Conservation (phyloP, 1,140 invertebrate genomes). For the Neotoxoptera formosana region DNA sequence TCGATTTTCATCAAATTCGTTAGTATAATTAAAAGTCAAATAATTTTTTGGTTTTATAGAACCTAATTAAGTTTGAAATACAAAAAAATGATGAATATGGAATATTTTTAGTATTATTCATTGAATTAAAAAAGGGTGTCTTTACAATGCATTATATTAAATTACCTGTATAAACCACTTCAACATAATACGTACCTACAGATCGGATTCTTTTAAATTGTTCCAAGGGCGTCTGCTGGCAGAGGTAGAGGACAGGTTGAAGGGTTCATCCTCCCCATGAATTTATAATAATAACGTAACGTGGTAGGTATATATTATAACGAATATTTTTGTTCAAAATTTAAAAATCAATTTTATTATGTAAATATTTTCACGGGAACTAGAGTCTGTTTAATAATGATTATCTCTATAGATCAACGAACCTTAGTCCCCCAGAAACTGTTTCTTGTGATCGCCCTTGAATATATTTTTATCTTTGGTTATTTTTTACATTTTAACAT, state of each 20-base stretch:
- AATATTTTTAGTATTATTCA: background rate
- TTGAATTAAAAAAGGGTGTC: background rate
- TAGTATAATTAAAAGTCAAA: background rate
- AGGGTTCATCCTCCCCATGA: background rate
- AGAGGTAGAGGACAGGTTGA: background rate
- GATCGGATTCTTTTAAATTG: background rate
- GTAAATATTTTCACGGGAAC: background rate
- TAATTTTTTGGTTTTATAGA: too few relatives aligned
- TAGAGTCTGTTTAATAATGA: background rate
- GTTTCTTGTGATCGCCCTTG: constrained; percentile 10
- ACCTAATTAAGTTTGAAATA: background rate
- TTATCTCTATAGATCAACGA: background rate
- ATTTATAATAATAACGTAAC: background rate
- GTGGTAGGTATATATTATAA: background rate
- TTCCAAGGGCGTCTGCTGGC: background rate
- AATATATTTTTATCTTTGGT: constrained; percentile 32
- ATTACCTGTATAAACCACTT: background rate
- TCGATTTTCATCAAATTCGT: background rate
- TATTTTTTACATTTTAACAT: constrained; percentile 1
- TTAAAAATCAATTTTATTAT: background rate
- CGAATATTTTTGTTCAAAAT: background rate
- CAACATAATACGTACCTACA: background rate
- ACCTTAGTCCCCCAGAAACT: background rate
- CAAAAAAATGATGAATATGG: background rate
- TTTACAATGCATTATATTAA: background rate